Evolutionary conservation across 1,140 invertebrate species (phyloP), one percentile per base, ranked within the genome.

Genomic region (Pachyrhynchus sulphureomaculatus): DNA sequence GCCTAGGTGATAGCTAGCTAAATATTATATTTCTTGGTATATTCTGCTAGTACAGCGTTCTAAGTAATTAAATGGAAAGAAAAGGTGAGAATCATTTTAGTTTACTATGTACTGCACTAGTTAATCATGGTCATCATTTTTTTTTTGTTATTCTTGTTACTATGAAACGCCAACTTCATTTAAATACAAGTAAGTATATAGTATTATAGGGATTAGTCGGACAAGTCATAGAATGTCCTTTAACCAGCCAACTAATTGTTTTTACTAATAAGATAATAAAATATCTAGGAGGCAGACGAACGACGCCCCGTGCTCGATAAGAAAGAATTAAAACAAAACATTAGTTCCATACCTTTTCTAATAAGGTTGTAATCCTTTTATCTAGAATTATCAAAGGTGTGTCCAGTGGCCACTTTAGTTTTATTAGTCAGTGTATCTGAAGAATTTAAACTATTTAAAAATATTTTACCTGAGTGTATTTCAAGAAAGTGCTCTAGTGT

Each of bases 341-440:
- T 49, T 49, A 49, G 45, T 49, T 15, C 45, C 32, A 15, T 49
- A 49, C 45, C 45, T 49, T 49, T 49, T 49, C 45, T 49, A 49
- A 49, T 49, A 49, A 49, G 23, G 26, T 49, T 49, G 45, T 49
- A 49, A 49, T 29, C 24, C 13, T 5, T 4, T 29, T 49, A 49
- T 49, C 45, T 29, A 13, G 17, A 49, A 49, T 49, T 49, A 49
- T 49, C 45, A 33, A 29, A 32, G 45, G 17, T 29, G 45, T 49
- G 24, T 49, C 45, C 45, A 49, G 45, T 49, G 45, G 45, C 45
- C 45, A 49, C 45, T 49, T 49, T 49, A 49, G 13, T 13, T 49
- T 45, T 24, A 45, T 24, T 23, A 29, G 26, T 29, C 26, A 29
- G 26, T 33, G 24, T 49, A 17, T 23, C 13, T 26, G 24, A 17